These are phyloP conservation scores for Ectropis grisescens DNA, from an alignment of 1,140 invertebrate species.

Conservation along the genomic window DNA sequence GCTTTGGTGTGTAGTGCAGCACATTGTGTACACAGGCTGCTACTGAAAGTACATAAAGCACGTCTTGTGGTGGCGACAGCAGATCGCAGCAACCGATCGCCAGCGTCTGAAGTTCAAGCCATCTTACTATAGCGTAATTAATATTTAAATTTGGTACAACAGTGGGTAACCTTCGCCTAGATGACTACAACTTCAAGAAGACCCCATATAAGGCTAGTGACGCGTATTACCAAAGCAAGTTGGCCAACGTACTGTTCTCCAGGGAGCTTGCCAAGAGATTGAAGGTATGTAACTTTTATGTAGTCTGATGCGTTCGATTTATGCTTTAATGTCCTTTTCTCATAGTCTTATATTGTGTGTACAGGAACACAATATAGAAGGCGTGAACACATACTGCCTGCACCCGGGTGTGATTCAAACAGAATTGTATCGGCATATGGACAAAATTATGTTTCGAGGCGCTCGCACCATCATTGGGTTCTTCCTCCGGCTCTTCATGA, in stretches of 20 bases:
- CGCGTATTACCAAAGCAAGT: conserved; percentile 81
- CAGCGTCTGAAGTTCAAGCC: no score
- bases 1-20: no score
- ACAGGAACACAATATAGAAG: conserved; percentile 35
- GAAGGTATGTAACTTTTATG: no score
- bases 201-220: conserved; percentile 69
- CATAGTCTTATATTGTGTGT: no score
- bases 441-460: conserved; percentile 45
- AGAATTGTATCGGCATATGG: conserved; percentile 77
- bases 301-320: no score
- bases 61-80: no score
- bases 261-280: conserved; percentile 74
- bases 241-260: conserved; percentile 81
- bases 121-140: no score
- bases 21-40: no score
- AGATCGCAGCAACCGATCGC: no score
- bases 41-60: no score
- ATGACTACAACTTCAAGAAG: conserved; percentile 77
- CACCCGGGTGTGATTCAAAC: conserved; percentile 84
- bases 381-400: conserved; percentile 76
- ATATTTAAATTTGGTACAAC: conserved; percentile 17
- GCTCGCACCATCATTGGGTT: conserved; percentile 4
- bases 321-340: no score
- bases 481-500: background rate
- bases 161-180: no score